A percentile compares a stretch with the other conserved stretches of the same genome.
phyloP scores from a whole-genome alignment of 2,888 invertebrate genomes.

The Pyrrhosoma nymphula region DNA sequence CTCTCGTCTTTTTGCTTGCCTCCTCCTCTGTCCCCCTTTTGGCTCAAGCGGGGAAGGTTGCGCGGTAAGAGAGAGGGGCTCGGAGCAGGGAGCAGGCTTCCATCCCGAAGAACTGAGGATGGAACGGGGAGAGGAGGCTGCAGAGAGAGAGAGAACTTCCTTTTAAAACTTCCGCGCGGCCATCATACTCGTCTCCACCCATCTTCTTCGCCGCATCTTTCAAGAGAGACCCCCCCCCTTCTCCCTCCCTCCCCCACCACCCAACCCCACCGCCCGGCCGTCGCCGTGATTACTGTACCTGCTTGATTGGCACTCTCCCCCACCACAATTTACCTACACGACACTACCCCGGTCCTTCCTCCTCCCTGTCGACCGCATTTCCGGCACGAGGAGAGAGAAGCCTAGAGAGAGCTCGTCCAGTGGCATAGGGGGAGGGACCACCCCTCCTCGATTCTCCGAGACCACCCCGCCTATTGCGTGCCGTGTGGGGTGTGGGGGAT shows the following conservation, averaged over 20 bases:
- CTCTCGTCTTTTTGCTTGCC: constrained; percentile 26
- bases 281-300: constrained; percentile 63
- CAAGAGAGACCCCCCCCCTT: background rate
- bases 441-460: background rate
- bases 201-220: background rate
- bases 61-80: background rate
- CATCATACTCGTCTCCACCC: constrained; percentile 29
- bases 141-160: background rate
- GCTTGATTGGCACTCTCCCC: constrained; percentile 64
- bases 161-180: constrained; percentile 47
- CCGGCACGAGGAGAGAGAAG: constrained; percentile 54
- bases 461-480: constrained; percentile 60
- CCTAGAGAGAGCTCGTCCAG: constrained; percentile 55
- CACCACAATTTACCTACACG: constrained; percentile 66
- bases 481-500: background rate
- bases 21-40: background rate
- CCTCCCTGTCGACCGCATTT: constrained; percentile 57
- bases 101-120: background rate
- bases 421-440: background rate
- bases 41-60: background rate
- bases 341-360: background rate
- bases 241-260: background rate
- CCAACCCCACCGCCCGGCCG: background rate
- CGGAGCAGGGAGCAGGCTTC: background rate
- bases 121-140: background rate